These are phyloP conservation scores for Asbolus verrucosus DNA, from an alignment of 1,140 invertebrate species.

Conservation along the genomic window DNA sequence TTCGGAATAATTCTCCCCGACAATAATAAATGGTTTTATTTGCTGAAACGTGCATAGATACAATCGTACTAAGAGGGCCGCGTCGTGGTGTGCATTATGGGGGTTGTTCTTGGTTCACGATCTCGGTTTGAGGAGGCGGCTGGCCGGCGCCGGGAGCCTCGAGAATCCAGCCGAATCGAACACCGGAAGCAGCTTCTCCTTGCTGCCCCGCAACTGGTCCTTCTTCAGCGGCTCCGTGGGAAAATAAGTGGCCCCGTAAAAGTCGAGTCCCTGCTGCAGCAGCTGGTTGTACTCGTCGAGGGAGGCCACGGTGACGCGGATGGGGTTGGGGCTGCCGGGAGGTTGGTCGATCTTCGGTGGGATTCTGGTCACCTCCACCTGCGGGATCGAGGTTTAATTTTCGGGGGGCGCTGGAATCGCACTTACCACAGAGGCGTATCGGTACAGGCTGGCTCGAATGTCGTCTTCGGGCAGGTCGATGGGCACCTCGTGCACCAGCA, in stretches of 20 bases:
- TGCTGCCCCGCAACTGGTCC: constrained; percentile 72
- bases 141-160: constrained; percentile 82
- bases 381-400: too few species aligned
- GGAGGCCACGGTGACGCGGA: constrained; percentile 82
- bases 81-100: constrained; percentile 1
- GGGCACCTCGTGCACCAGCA: constrained; percentile 83
- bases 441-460: constrained; percentile 82
- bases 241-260: constrained; percentile 88
- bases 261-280: constrained; percentile 84
- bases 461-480: constrained; percentile 86
- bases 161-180: constrained; percentile 85
- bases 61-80: constrained; percentile 5
- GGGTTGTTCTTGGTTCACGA: constrained; percentile 32
- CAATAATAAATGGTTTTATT: constrained; percentile 35
- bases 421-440: constrained; percentile 84
- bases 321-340: constrained; percentile 68
- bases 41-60: constrained; percentile 33
- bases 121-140: constrained; percentile 80
- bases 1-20: too few species aligned
- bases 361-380: constrained; percentile 67
- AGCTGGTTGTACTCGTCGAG: constrained; percentile 84
- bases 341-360: constrained; percentile 67
- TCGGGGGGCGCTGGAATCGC: too few species aligned
- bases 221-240: constrained; percentile 80
- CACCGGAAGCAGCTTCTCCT: constrained; percentile 81